These are phyloP conservation scores for Oreochromis grahami DNA, from an alignment of 2,797 vertebrate species.

Conservation along the genomic window DNA sequence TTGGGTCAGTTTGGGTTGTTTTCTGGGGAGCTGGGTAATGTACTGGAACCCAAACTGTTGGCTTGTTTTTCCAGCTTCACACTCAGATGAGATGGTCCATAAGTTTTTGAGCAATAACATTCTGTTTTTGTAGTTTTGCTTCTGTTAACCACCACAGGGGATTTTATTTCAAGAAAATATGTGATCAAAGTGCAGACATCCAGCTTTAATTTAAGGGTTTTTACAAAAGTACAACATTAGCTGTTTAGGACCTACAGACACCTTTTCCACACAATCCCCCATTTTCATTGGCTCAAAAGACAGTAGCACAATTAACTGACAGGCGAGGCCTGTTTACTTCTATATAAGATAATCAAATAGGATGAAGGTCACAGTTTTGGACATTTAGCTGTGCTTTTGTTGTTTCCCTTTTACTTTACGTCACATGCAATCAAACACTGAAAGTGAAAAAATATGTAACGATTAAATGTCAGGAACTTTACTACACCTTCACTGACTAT, in stretches of 20 bases:
- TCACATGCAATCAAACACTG: not conserved
- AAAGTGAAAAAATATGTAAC: not conserved
- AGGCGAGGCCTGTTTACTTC: not conserved
- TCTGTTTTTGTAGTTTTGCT: not conserved
- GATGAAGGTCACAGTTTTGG: not conserved
- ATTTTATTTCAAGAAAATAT: not conserved
- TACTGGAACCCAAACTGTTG: not conserved
- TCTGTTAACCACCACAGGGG: not conserved
- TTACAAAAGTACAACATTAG: not conserved
- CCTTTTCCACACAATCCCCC: not conserved
- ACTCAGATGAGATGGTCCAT: not conserved
- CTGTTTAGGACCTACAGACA: not conserved
- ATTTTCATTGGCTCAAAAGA: not conserved
- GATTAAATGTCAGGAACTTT: not conserved
- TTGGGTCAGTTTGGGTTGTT: not conserved
- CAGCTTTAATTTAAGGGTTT: not conserved
- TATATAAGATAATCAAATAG: not conserved
- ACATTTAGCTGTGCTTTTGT: not conserved
- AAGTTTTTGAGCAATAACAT: not conserved
- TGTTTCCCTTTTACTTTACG: not conserved
- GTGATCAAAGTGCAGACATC: not conserved
- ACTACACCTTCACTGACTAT: not conserved
- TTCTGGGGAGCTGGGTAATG: not conserved
- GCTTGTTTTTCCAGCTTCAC: not conserved
- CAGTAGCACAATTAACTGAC: not conserved